Percentiles rank a stretch among this genome's conserved stretches.
phyloP scores from a whole-genome alignment of 92 coral and sea anemone genomes.

The Metridium senile region DNA sequence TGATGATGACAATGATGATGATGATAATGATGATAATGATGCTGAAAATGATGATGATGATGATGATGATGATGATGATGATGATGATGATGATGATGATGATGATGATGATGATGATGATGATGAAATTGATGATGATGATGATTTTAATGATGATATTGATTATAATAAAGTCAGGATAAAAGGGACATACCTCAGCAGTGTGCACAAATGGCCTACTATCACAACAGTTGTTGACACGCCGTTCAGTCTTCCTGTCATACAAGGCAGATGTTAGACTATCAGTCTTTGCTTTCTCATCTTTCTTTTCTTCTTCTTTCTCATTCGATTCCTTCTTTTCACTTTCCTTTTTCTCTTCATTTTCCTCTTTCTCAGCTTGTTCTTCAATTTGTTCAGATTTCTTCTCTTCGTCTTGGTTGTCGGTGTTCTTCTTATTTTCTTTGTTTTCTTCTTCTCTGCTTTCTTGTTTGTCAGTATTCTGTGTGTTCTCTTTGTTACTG shows the following conservation, averaged over 20 bases:
- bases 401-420: slow-evolving; percentile 20
- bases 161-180: background rate
- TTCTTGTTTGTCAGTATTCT: slow-evolving; percentile 24
- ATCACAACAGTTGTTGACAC: slow-evolving; percentile 80
- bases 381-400: slow-evolving; percentile 22
- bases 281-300: slow-evolving; percentile 21
- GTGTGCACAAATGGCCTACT: slow-evolving; percentile 79
- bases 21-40: background rate
- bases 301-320: slow-evolving; percentile 35
- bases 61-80: background rate
- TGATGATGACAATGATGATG: background rate
- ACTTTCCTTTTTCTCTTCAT: slow-evolving; percentile 27
- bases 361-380: slow-evolving; percentile 1
- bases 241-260: slow-evolving; percentile 67
- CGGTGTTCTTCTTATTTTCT: slow-evolving; percentile 24
- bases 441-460: slow-evolving; percentile 38
- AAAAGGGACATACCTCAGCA: slow-evolving; percentile 68
- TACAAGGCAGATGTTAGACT: slow-evolving; percentile 29
- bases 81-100: background rate
- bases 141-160: background rate
- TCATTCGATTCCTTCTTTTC: slow-evolving; percentile 35
- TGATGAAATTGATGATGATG: background rate
- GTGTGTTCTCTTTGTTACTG: slow-evolving; percentile 29
- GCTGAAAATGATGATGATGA: background rate
- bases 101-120: background rate